Evolutionary conservation across 53 echinoderm and acorn worm species (phyloP).

Genomic region (Zoroaster sp.): DNA sequence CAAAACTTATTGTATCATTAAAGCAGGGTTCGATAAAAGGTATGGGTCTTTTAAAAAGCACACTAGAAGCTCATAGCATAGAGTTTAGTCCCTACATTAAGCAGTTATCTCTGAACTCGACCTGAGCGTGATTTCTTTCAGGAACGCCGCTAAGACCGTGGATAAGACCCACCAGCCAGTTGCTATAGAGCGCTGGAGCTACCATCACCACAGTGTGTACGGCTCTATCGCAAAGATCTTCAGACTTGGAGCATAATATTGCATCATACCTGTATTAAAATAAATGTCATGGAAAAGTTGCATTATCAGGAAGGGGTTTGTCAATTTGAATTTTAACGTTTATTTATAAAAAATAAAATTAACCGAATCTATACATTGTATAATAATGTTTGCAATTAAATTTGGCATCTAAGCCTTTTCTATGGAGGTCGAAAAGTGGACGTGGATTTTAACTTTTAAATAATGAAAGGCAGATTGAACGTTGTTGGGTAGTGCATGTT

Average conservation of each 20-base stretch:
- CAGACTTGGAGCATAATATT: slow-evolving; percentile 59
- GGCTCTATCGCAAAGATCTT: slow-evolving; percentile 69
- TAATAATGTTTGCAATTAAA: no score
- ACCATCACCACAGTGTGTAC: slow-evolving; percentile 84
- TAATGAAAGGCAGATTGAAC: no score
- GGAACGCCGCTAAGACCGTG: slow-evolving; percentile 88
- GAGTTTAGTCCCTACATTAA: slow-evolving; percentile 63
- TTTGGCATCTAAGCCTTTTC: no score
- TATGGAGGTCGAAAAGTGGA: no score
- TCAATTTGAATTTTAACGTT: no score
- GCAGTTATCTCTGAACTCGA: slow-evolving; percentile 78
- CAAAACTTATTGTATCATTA: not conserved
- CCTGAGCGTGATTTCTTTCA: slow-evolving; percentile 40
- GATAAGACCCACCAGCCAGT: slow-evolving; percentile 84
- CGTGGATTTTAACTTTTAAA: no score
- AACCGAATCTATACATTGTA: no score
- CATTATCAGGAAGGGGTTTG: no score
- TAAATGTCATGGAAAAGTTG: not conserved
- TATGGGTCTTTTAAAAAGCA: not conserved
- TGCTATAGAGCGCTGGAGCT: slow-evolving; percentile 76
- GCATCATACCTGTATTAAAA: slow-evolving; percentile 77
- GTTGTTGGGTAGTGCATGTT: no score
- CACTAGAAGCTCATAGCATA: slow-evolving; percentile 66
- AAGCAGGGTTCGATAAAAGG: not conserved
- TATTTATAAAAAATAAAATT: no score